Evolutionary conservation across 2,113 vertebrate genomes (phyloP).

Genomic region (Symphodus melops): DNA sequence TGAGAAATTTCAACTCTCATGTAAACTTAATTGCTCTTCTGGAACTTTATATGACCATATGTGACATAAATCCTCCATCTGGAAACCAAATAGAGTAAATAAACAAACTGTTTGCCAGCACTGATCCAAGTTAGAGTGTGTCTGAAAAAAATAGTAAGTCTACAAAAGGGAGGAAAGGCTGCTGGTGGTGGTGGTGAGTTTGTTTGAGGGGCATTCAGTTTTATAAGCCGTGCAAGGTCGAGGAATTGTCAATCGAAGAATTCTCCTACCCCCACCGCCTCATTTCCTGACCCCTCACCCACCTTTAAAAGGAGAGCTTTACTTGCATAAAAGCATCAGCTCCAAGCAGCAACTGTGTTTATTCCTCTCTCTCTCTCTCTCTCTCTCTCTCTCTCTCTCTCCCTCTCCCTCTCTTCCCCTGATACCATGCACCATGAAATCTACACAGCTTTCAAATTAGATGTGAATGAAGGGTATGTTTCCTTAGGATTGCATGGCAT

Average conservation of each 20-base stretch:
- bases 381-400: conserved; percentile 49
- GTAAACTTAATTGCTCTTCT: not conserved
- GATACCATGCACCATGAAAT: conserved; percentile 72
- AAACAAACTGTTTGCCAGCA: not conserved
- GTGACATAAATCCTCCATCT: conserved; percentile 16
- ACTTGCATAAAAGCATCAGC: conserved; percentile 71
- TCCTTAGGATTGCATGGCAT: conserved; percentile 73
- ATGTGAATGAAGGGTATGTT: conserved; percentile 78
- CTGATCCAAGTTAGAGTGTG: not conserved
- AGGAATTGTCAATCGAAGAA: conserved; percentile 43
- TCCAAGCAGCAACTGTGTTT: conserved; percentile 66
- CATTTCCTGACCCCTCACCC: conserved; percentile 57
- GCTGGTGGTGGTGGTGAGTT: not conserved
- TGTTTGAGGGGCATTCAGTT: conserved; percentile 29
- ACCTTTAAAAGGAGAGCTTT: conserved; percentile 65
- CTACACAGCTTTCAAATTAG: conserved; percentile 79
- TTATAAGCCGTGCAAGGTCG: conserved; percentile 41
- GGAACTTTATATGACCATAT: conserved; percentile 7
- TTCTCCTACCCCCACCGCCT: conserved; percentile 39
- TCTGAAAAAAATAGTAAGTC: not conserved
- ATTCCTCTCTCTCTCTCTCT: conserved; percentile 46
- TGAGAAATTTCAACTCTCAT: not conserved
- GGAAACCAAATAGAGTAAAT: conserved; percentile 6
- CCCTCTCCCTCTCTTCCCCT: conserved; percentile 53
- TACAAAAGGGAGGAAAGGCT: not conserved